Evolutionary conservation across 2,888 invertebrate species (phyloP), one percentile per base, ranked within the genome.

Genomic region (Gonocerus acuteangulatus): DNA sequence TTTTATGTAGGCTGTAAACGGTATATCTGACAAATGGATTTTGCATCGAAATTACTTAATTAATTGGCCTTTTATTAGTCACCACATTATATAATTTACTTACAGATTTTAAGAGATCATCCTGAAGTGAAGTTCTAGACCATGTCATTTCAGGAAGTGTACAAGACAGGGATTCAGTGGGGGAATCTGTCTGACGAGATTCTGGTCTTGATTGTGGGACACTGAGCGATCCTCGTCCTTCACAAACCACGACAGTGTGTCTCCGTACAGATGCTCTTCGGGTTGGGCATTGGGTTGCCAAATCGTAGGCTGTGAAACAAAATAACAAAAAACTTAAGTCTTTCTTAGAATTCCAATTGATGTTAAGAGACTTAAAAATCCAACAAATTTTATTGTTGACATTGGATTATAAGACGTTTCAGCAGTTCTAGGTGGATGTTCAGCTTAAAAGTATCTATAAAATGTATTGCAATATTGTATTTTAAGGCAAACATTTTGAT

Each of bases 211-310:
- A 74, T 15, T 74, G 73, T 1, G 75, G 74, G 68, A 85, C 78
- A 21, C 85, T 85, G 61, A 82, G 79, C 32, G 66, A 67, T 6
- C 68, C 68, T 34, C 62, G 49, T 74, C 73, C 77, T 42, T 68
- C 81, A 75, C 74, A 80, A 63, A 82, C 82, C 68, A 82, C 84
- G 16, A 82, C 80, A 64, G 80, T 86, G 74, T 84, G 89, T 61
- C 82, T 83, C 58, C 83, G 79, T 76, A 80, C 79, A 22, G 83
- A 83, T 48, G 81, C 83, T 59, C 85, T 80, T 61, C 86, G 78
- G 47, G 85, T 83, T 61, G 86, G 86, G 71, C 87, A 85, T 72
- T 88, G 87, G 48, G 88, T 87, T 64, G 89, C 89, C 74, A 90
- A 76, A 75, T 90, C 90, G 72, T 89, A 89, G 48, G 87, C 88